Conservation (phyloP, 2,113 vertebrate species). For the Lanius ludovicianus region DNA sequence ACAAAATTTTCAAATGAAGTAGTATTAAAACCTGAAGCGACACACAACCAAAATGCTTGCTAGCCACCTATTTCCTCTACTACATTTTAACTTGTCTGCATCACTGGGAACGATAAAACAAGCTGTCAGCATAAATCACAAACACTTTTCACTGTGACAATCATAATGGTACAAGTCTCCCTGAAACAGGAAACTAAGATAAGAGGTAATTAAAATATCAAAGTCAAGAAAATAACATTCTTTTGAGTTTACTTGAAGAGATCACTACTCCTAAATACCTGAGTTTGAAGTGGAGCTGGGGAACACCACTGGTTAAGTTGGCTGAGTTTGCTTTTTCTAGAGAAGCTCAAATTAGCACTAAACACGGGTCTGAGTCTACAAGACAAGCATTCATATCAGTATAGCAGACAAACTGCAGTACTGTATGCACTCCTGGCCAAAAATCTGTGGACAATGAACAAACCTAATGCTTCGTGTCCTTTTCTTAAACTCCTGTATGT, state of each 20-base stretch:
- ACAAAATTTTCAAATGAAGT: slow-evolving; percentile 65
- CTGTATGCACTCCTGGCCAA: not conserved
- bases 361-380: not conserved
- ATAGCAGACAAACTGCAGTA: not conserved
- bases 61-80: not conserved
- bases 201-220: slow-evolving; percentile 7
- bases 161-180: not conserved
- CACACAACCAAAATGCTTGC: not conserved
- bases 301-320: not conserved
- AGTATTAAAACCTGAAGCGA: slow-evolving; percentile 50
- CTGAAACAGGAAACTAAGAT: not conserved
- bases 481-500: not conserved
- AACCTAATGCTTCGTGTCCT: not conserved
- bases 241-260: not conserved
- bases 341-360: not conserved
- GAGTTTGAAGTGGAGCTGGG: not conserved
- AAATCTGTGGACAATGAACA: not conserved
- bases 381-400: not conserved
- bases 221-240: not conserved
- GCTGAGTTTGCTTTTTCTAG: not conserved
- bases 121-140: slow-evolving; percentile 41
- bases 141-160: slow-evolving; percentile 44
- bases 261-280: not conserved
- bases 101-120: slow-evolving; percentile 47
- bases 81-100: slow-evolving; percentile 32